These are phyloP conservation scores for Leptinotarsa texana DNA, from an alignment of 1,140 invertebrate genomes.

Conservation along the genomic window DNA sequence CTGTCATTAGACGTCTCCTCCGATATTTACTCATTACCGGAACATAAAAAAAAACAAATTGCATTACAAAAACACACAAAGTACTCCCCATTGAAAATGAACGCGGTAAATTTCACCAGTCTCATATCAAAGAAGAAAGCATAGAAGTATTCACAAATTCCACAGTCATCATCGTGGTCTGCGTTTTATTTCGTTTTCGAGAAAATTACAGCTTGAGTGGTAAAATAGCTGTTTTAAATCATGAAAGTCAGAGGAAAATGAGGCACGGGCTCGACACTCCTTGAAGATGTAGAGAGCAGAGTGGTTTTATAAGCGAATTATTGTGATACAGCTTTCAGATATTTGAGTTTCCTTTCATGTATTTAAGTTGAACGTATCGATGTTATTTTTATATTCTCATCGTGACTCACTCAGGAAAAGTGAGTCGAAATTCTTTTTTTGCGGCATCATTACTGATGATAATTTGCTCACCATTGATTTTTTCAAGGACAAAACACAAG, in stretches of 20 bases:
- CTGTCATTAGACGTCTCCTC: too few species aligned
- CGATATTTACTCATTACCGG: neutral
- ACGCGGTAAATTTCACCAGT: neutral
- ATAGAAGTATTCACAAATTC: conserved; percentile 24
- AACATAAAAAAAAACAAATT: neutral
- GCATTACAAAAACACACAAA: neutral
- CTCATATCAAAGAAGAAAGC: conserved; percentile 1
- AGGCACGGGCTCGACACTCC: conserved; percentile 25
- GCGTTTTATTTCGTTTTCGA: conserved; percentile 31
- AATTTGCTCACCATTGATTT: too few species aligned
- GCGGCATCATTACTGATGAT: too few species aligned
- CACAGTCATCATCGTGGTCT: conserved; percentile 27
- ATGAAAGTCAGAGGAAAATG: conserved; percentile 30
- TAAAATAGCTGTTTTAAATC: conserved; percentile 32
- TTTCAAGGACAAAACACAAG: too few species aligned
- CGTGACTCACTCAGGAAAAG: too few species aligned
- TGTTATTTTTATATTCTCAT: too few species aligned
- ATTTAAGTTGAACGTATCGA: too few species aligned
- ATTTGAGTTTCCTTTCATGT: too few species aligned
- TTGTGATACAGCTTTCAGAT: conserved; percentile 7
- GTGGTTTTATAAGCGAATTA: conserved; percentile 7
- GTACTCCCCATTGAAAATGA: neutral
- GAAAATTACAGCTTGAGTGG: conserved; percentile 33
- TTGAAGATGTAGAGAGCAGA: neutral
- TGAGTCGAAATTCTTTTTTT: too few species aligned